Conservation (phyloP, 2,113 vertebrate species). For the Sorex araneus region DNA sequence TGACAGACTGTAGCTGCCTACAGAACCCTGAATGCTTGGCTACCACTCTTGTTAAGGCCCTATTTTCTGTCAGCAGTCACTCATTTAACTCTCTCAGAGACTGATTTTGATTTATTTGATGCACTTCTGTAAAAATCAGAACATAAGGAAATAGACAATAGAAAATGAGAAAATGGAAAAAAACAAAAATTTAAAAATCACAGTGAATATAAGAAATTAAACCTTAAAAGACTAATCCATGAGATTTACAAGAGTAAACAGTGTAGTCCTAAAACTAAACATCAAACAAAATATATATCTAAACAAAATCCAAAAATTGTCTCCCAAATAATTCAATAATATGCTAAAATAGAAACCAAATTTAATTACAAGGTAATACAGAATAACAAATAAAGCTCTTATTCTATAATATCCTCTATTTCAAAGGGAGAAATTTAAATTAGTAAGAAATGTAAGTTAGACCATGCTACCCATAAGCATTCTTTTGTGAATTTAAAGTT, state of each 20-base stretch:
- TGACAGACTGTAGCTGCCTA: conserved; percentile 93
- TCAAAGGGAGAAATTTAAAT: conserved; percentile 40
- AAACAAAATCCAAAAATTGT: conserved; percentile 76
- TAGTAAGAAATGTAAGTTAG: too few species aligned
- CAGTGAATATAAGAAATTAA: conserved; percentile 64
- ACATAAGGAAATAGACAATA: conserved; percentile 88
- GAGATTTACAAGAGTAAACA: conserved; percentile 61
- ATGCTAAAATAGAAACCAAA: conserved; percentile 42
- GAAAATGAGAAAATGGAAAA: conserved; percentile 81
- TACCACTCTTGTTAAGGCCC: conserved; percentile 98
- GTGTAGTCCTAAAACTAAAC: conserved; percentile 83
- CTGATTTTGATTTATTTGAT: conserved; percentile 98
- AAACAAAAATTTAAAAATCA: conserved; percentile 76
- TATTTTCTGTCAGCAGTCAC: conserved; percentile 97
- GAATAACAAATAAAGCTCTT: conserved; percentile 1
- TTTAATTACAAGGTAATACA: conserved; percentile 24
- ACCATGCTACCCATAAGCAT: neutral
- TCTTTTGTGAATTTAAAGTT: neutral
- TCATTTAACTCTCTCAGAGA: conserved; percentile 97
- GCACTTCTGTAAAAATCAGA: conserved; percentile 95
- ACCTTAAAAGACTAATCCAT: conserved; percentile 47
- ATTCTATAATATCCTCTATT: neutral
- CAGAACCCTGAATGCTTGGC: conserved; percentile 95
- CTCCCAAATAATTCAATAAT: conserved; percentile 78
- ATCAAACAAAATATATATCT: too few species aligned